phyloP scores from a whole-genome alignment of 1,140 invertebrate species.

The Zaprionus ornatus region DNA sequence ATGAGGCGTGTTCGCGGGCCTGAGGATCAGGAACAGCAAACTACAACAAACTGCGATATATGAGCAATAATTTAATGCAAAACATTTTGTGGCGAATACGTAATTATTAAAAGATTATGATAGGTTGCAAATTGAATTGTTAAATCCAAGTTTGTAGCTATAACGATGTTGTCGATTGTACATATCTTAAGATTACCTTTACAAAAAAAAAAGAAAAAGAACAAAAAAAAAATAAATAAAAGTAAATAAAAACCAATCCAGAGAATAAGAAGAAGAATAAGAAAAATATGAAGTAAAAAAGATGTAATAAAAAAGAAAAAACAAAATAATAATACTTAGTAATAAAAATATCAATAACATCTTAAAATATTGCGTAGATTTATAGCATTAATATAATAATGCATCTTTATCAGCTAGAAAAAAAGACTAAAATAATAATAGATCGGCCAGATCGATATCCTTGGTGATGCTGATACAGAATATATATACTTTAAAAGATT shows the following conservation, averaged over 20 bases:
- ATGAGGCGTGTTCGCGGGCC: constrained; percentile 30
- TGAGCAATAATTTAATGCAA: not conserved
- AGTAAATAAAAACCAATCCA: no score
- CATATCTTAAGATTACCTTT: no score
- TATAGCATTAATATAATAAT: not conserved
- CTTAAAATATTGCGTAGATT: no score
- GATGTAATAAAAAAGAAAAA: not conserved
- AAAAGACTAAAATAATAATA: not conserved
- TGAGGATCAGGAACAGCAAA: not conserved
- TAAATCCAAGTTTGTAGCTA: no score
- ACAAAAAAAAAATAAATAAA: not conserved
- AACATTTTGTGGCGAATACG: not conserved
- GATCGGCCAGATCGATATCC: no score
- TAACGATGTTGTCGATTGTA: no score
- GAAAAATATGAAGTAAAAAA: not conserved
- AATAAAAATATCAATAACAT: no score
- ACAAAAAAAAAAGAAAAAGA: no score
- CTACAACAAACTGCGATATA: not conserved
- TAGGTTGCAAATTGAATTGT: not conserved
- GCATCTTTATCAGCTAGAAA: not conserved
- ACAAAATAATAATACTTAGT: no score
- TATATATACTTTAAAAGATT: no score
- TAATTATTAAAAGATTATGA: not conserved
- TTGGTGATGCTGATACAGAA: no score
- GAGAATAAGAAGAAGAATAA: no score